Evolutionary conservation across 23 tunicate species (phyloP), one percentile per base, ranked within the genome.

Genomic region (Pegea sp.): DNA sequence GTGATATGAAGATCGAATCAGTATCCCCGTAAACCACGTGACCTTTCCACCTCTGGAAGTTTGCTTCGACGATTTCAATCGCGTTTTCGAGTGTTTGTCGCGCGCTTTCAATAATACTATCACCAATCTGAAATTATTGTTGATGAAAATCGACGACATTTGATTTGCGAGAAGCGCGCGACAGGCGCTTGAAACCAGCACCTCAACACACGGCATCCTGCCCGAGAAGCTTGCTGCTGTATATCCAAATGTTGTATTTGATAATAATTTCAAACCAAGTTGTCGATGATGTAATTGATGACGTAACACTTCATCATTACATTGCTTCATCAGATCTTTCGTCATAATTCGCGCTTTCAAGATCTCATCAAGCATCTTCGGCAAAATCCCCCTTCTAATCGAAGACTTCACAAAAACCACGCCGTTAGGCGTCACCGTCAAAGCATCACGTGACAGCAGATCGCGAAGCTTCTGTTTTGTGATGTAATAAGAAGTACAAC

Each of bases 121-220:
- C 95, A 20, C 78, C 95, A 42, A 84, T 58, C 95, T 38, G 46
- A 38, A 38, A 38, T 16, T 8, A 38, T 38, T 38, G 16, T 38
- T 38, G 11, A 8, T 38, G 46, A 8, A n/a, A n/a, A n/a, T n/a
- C n/a, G n/a, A n/a, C n/a, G n/a, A n/a, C n/a, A n/a, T n/a, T n/a
- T n/a, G n/a, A n/a, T n/a, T n/a, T n/a, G n/a, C n/a, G n/a, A n/a
- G n/a, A n/a, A n/a, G n/a, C n/a, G n/a, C n/a, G n/a, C n/a, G n/a
- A n/a, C n/a, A n/a, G n/a, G n/a, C n/a, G n/a, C n/a, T n/a, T n/a
- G n/a, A n/a, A n/a, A n/a, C n/a, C n/a, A n/a, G 11, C 46, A 84
- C 95, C 84, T 84, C 95, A 1, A 74, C 95, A 34, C 95, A 84
- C 0, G 96, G 86, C 96, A 87, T 87, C 34, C 96, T 57, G 30